A percentile compares a stretch with the other conserved stretches of the same genome.
Conservation (phyloP, 2,113 vertebrate genomes). For the Candoia aspera region DNA sequence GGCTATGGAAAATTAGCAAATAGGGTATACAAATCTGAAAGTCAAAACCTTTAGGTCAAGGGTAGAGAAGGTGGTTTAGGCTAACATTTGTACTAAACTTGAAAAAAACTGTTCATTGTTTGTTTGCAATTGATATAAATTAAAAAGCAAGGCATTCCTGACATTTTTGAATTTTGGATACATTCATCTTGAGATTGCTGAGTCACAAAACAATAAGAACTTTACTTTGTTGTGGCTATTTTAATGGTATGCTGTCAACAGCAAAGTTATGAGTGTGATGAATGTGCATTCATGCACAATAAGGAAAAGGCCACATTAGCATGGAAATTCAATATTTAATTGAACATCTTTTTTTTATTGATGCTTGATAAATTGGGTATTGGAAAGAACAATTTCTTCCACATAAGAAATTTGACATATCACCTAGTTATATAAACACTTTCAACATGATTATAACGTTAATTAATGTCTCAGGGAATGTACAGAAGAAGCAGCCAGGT, state of each 20-base stretch:
- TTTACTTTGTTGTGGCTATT: conserved; percentile 58
- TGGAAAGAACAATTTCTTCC: conserved; percentile 63
- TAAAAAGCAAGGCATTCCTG: conserved; percentile 46
- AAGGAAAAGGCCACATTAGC: conserved; percentile 83
- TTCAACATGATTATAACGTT: conserved; percentile 61
- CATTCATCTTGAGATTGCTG: conserved; percentile 66
- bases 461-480: conserved; percentile 54
- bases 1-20: no score
- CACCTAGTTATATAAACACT: conserved; percentile 63
- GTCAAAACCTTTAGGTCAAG: not conserved
- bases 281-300: conserved; percentile 70
- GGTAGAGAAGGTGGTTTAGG: not conserved
- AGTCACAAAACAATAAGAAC: conserved; percentile 66
- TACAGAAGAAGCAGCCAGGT: conserved; percentile 33
- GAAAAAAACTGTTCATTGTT: conserved; percentile 14
- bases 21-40: not conserved
- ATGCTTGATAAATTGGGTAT: conserved; percentile 69
- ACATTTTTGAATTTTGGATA: conserved; percentile 66
- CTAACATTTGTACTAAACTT: not conserved
- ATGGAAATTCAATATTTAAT: conserved; percentile 81
- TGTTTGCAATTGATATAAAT: conserved; percentile 8
- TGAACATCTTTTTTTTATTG: conserved; percentile 73
- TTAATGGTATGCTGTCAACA: conserved; percentile 64
- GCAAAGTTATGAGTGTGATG: conserved; percentile 63
- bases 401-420: conserved; percentile 61